Evolutionary conservation across 2,113 vertebrate genomes (phyloP), one percentile per base, ranked within the genome.

Genomic region (Poeciliopsis occidentalis): DNA sequence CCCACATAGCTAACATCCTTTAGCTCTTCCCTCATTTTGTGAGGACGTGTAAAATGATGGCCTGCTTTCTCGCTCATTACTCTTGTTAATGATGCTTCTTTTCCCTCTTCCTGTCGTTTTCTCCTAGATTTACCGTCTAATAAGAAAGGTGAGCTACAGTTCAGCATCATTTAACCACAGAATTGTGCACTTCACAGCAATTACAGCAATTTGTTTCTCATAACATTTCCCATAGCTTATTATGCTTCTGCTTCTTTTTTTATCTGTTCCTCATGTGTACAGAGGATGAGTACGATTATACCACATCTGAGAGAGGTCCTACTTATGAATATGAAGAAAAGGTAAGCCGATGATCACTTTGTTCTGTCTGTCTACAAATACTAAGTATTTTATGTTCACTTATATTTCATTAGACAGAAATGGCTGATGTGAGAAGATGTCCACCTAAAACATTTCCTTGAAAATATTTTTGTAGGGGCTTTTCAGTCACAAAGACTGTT

Each of bases 311-410:
- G 84, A 88, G 92, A 88, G 90, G 92, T 39, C 91, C 94, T 12
- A 93, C 91, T 64, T 94, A 95, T 60, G 94, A 95, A 81, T 94
- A 95, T 73, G 95, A 95, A 74, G 93, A 95, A 86, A 95, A 95
- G 92, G 95, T 96, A 83, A 81, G 78, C 17, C 47, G 6, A 22
- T 24, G 7, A 19, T 76, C 0, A 34, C 4, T 67, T 24, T 66
- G 12, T 19, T 31, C 22, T 19, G 3, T 71, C 8, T 67, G 10
- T n/a, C 4, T 26, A 1, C 37, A 54, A 27, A 13, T 39, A 17
- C 3, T 37, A 11, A 37, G 70, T 34, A 44, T 71, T 61, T 64
- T 51, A 75, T 27, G 22, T 26, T 31, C 13, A 37, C 12, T 60
- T 19, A 47, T 39, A 74, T 37, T 32, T 67, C 3, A 66, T 31